Base-by-base conservation (phyloP, 1,140 invertebrate genomes). In the Helicoverpa zea region DNA sequence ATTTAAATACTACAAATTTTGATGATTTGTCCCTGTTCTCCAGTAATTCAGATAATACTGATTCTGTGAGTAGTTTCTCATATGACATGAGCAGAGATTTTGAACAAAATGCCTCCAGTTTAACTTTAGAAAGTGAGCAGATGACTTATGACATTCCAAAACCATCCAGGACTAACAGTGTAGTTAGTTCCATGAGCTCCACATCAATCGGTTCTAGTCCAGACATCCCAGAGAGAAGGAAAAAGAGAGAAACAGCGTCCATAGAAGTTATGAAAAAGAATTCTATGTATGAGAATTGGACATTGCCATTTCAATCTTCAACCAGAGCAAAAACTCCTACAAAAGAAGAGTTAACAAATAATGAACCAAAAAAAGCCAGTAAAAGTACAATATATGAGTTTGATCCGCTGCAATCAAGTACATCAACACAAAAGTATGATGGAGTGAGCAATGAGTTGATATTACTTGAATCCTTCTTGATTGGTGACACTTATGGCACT, bases 361-460 rank as follows among this genome's bases (percentile, higher is more conserved):
- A 84, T 66, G 47, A 43, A 61, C 58, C 29, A 73, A 54, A 82
- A 56, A 88, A 91, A 47, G 88, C 90, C 13, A 93, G 92, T 80
- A 91, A 93, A 74, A 94, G 92, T 84, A 93, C 91, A 54, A 93
- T 94, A 29, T 92, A 89, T 89, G 92, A 94, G 82, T 93, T 94
- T 92, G 93, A 94, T 83, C 93, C 93, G 29, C 79, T 94, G 30
- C 91, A 94, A 30, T 81, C 79, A 63, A 83, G 72, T 59, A 79
- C 79, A 10, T 78, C 86, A 14, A 16, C 82, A 76, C 80, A 84
- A 23, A 92, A 89, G 68, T 94, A 90, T 86, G 87, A 91, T 23
- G 93, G 93, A 43, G 82, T 92, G 12, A 94, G 93, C 43, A 94
- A 94, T 90, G 92, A 92, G 78, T 66, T 92, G 16, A 59, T 94